Conservation (phyloP, 2,797 vertebrate genomes). For the Argya squamiceps region DNA sequence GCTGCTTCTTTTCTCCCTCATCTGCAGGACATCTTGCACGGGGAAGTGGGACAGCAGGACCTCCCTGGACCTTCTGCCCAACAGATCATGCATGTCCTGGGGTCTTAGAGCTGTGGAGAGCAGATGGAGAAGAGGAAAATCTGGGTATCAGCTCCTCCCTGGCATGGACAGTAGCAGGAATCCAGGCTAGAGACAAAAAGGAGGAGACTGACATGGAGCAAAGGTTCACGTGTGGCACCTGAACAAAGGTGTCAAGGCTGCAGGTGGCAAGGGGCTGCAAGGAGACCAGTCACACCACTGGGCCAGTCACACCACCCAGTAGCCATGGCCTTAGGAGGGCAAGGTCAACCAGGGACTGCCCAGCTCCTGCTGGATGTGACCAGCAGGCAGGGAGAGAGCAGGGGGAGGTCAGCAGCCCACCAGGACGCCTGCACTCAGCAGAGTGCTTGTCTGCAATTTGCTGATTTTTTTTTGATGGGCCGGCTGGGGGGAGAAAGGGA, state of each 20-base stretch:
- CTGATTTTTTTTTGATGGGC: not conserved
- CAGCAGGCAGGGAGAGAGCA: not conserved
- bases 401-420: not conserved
- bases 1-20: not conserved
- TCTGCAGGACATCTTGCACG: not conserved
- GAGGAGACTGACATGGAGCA: not conserved
- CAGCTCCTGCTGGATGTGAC: not conserved
- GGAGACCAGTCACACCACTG: not conserved
- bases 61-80: not conserved
- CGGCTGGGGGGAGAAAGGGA: accelerated
- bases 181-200: not conserved
- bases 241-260: not conserved
- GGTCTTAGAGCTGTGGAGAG: not conserved
- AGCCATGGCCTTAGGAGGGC: not conserved
- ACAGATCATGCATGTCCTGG: not conserved
- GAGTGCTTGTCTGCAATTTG: not conserved
- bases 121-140: not conserved
- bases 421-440: not conserved
- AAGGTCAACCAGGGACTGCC: not conserved
- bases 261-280: not conserved
- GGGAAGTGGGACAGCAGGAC: not conserved
- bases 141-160: not conserved
- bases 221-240: not conserved
- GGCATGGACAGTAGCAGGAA: not conserved
- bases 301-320: not conserved